Evolutionary conservation across 2,888 invertebrate species (phyloP).

Genomic region (Halictus ligatus): DNA sequence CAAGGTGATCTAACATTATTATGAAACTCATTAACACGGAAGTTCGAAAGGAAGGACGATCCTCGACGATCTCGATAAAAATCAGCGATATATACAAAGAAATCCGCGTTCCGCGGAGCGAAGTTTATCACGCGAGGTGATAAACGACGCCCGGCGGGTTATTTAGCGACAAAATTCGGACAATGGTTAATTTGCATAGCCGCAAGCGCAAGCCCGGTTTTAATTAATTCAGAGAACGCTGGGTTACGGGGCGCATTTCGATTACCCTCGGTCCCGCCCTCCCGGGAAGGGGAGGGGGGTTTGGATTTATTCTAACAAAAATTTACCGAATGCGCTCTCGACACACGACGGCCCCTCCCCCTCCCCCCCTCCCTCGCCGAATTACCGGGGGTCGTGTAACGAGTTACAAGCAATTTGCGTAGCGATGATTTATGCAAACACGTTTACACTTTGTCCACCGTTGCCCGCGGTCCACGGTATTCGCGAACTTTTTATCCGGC

Average conservation of each 20-base stretch:
- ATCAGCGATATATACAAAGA: neutral
- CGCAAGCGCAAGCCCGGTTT: neutral
- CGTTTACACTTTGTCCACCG: neutral
- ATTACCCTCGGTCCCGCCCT: neutral
- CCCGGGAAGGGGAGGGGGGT: neutral
- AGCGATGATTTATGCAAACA: conserved; percentile 43
- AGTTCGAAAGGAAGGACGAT: too few species aligned
- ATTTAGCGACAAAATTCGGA: neutral
- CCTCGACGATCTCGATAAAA: neutral
- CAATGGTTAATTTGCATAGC: neutral
- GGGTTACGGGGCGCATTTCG: neutral
- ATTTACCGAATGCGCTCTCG: neutral
- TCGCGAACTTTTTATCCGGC: conserved; percentile 20
- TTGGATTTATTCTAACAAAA: conserved; percentile 11
- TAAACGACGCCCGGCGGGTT: neutral
- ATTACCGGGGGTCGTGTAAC: conserved; percentile 16
- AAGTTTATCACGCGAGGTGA: neutral
- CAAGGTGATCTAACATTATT: too few species aligned
- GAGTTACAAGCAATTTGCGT: conserved; percentile 38
- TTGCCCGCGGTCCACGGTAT: conserved; percentile 8
- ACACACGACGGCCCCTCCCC: neutral
- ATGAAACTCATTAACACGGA: too few species aligned
- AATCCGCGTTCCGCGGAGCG: neutral
- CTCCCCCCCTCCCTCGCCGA: too few species aligned
- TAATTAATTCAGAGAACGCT: conserved; percentile 5